phyloP scores from a whole-genome alignment of 2,113 vertebrate genomes.

The Phylloscopus trochilus region DNA sequence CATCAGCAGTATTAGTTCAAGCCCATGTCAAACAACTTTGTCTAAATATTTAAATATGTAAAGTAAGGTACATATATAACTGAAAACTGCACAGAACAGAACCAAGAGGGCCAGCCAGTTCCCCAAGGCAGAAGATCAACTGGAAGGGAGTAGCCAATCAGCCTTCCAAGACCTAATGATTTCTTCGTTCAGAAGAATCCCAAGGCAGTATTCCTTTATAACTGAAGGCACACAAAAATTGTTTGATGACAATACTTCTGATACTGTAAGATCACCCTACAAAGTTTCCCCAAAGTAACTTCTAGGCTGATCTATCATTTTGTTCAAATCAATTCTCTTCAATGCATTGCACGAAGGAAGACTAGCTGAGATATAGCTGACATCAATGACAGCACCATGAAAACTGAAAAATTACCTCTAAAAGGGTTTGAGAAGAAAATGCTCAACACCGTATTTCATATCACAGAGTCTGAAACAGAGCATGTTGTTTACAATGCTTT shows the following conservation, averaged over 20 bases:
- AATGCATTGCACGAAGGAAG: neutral
- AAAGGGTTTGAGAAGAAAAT: constrained; percentile 12
- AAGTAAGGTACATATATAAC: neutral
- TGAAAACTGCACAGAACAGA: neutral
- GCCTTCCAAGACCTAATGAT: neutral
- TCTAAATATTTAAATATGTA: neutral
- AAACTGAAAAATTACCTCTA: constrained; percentile 47
- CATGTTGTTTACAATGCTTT: neutral
- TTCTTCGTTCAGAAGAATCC: neutral
- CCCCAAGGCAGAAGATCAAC: neutral
- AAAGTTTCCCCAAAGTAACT: constrained; percentile 6
- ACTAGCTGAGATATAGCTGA: neutral
- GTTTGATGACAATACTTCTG: neutral
- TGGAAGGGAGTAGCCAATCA: neutral
- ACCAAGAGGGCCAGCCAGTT: neutral
- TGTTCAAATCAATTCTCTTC: constrained; percentile 26
- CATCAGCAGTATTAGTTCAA: neutral
- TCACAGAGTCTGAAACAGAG: neutral
- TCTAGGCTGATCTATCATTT: neutral
- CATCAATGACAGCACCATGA: constrained; percentile 32
- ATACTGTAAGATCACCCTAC: neutral
- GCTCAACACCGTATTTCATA: neutral
- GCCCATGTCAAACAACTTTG: neutral
- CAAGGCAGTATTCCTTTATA: neutral
- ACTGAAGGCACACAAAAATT: neutral